phyloP scores from a whole-genome alignment of 2,113 vertebrate genomes.

The Holacanthus passer region DNA sequence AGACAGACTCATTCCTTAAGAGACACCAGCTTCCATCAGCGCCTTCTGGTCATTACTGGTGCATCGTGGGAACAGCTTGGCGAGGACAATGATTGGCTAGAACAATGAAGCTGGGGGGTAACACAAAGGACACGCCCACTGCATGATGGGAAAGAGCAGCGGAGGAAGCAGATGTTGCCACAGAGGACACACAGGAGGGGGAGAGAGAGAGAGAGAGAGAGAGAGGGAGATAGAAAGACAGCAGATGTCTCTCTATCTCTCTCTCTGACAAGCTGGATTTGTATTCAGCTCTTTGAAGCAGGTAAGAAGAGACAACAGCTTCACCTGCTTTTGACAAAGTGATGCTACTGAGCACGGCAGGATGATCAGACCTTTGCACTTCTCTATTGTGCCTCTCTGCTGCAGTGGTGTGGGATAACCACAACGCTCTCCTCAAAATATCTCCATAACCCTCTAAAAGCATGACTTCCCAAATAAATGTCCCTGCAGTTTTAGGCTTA shows the following conservation, averaged over 20 bases:
- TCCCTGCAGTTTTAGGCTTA: not conserved
- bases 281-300: constrained; percentile 43
- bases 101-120: constrained; percentile 78
- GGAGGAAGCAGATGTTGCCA: constrained; percentile 83
- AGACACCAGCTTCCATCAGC: constrained; percentile 80
- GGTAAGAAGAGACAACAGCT: constrained; percentile 57
- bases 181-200: constrained; percentile 71
- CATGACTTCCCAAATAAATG: constrained; percentile 1
- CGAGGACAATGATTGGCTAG: constrained; percentile 83
- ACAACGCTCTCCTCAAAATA: not conserved
- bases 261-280: constrained; percentile 29
- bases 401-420: not conserved
- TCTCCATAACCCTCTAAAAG: not conserved
- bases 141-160: constrained; percentile 79
- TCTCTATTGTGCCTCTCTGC: constrained; percentile 2
- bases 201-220: constrained; percentile 52
- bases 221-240: constrained; percentile 45
- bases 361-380: not conserved
- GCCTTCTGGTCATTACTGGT: constrained; percentile 83
- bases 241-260: constrained; percentile 63
- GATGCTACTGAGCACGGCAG: constrained; percentile 4
- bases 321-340: constrained; percentile 51
- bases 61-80: constrained; percentile 83
- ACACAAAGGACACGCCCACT: constrained; percentile 81
- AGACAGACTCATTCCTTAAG: constrained; percentile 80